Conservation (phyloP, 2,113 vertebrate species). For the Lota lota region DNA sequence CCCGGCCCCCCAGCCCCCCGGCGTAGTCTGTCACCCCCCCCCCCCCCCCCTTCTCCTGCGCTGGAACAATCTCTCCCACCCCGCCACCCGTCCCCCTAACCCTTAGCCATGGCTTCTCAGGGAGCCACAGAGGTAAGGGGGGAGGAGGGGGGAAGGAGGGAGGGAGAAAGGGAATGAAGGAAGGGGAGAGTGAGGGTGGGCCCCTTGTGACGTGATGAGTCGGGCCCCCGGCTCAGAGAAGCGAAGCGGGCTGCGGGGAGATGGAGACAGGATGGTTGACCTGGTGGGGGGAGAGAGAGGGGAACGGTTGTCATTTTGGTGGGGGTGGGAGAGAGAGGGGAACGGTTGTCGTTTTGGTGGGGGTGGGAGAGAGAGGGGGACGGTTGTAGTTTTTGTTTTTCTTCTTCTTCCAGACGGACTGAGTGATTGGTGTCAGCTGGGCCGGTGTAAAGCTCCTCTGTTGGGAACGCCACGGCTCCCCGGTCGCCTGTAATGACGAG, state of each 20-base stretch:
- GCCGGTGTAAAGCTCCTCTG: constrained; percentile 69
- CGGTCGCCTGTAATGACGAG: constrained; percentile 65
- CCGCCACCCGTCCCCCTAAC: too few species aligned
- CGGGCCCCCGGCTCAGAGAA: constrained; percentile 38
- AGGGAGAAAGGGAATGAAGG: constrained; percentile 47
- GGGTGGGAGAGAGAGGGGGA: too few species aligned
- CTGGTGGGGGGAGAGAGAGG: constrained; percentile 35
- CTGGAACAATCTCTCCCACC: too few species aligned
- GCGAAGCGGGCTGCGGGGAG: constrained; percentile 23
- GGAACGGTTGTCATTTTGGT: too few species aligned
- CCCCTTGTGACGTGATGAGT: constrained; percentile 46
- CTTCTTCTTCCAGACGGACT: constrained; percentile 23
- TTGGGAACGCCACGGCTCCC: constrained; percentile 63
- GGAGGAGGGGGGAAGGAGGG: neutral
- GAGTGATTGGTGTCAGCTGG: constrained; percentile 65
- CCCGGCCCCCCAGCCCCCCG: constrained; percentile 24
- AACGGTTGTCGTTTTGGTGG: too few species aligned
- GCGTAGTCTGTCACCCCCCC: constrained; percentile 20
- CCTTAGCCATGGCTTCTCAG: too few species aligned
- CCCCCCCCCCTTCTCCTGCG: too few species aligned
- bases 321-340: too few species aligned
- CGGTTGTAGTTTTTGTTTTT: too few species aligned
- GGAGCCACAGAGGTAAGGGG: too few species aligned
- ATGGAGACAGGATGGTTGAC: constrained; percentile 49
- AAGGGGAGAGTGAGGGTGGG: constrained; percentile 17